These are phyloP conservation scores for Sanderia malayensis DNA, from an alignment of 30 jellyfish, hydroid and myxozoan species.

Conservation along the genomic window DNA sequence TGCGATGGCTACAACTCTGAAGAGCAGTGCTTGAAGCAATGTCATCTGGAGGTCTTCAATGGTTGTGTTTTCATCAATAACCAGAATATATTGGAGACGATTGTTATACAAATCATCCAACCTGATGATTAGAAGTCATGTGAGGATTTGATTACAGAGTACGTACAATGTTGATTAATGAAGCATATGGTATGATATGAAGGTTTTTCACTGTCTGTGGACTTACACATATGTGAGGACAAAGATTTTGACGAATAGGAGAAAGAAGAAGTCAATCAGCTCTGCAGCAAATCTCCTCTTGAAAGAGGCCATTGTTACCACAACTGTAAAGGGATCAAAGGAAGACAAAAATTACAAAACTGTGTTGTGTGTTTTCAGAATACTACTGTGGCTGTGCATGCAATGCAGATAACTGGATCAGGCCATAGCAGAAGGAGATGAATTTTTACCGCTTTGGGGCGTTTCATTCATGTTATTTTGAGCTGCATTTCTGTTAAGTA, in stretches of 20 bases:
- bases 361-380: no score
- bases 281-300: constrained; percentile 86
- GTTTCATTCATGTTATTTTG: neutral
- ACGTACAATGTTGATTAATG: neutral
- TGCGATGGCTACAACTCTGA: constrained; percentile 77
- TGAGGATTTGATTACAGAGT: neutral
- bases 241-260: constrained; percentile 63
- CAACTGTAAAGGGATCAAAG: constrained; percentile 23
- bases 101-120: constrained; percentile 77
- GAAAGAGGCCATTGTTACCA: constrained; percentile 60
- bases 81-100: constrained; percentile 59
- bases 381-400: no score
- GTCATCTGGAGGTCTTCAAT: constrained; percentile 76
- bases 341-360: neutral
- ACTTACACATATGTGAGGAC: constrained; percentile 65
- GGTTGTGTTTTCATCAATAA: constrained; percentile 76
- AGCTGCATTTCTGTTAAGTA: neutral
- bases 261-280: constrained; percentile 65
- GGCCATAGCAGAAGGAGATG: no score
- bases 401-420: no score
- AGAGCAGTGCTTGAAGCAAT: constrained; percentile 81
- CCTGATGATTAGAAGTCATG: constrained; percentile 30
- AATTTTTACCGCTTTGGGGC: neutral
- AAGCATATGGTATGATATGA: no score
- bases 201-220: neutral